Evolutionary conservation across 2,113 vertebrate genomes (phyloP).

Genomic region (Okapia johnstoni): DNA sequence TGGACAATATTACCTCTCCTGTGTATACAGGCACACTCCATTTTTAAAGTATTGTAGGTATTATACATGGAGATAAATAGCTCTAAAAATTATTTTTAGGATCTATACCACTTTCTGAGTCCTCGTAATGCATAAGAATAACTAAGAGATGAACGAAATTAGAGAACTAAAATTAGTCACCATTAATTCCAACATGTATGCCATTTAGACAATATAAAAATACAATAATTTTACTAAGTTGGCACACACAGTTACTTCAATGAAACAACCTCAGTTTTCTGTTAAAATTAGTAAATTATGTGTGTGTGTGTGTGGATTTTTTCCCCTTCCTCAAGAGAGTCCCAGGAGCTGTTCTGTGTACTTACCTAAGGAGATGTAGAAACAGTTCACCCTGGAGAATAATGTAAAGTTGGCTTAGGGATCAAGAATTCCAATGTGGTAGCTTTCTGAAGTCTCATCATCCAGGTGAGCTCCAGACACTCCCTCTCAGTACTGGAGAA

Average conservation of each 20-base stretch:
- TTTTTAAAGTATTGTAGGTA: neutral
- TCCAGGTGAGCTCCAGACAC: neutral
- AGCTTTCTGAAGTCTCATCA: neutral
- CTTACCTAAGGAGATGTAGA: neutral
- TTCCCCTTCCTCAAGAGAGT: neutral
- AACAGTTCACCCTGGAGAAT: neutral
- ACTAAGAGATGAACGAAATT: neutral
- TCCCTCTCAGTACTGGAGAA: neutral
- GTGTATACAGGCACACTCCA: neutral
- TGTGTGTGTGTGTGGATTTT: too few relatives aligned
- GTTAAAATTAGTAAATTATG: neutral
- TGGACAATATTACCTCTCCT: neutral
- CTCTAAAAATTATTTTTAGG: neutral
- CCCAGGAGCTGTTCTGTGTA: too few relatives aligned
- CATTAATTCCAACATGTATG: neutral
- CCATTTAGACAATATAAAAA: neutral
- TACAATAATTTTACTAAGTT: neutral
- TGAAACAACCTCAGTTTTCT: neutral
- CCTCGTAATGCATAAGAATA: neutral
- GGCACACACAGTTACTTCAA: neutral
- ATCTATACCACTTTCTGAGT: neutral
- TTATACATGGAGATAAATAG: neutral
- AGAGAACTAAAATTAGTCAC: neutral
- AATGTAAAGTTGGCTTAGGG: neutral
- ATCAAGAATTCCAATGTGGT: rapidly evolving